Evolutionary conservation across 2,888 invertebrate species (phyloP).

Genomic region (Eupithecia inturbata): DNA sequence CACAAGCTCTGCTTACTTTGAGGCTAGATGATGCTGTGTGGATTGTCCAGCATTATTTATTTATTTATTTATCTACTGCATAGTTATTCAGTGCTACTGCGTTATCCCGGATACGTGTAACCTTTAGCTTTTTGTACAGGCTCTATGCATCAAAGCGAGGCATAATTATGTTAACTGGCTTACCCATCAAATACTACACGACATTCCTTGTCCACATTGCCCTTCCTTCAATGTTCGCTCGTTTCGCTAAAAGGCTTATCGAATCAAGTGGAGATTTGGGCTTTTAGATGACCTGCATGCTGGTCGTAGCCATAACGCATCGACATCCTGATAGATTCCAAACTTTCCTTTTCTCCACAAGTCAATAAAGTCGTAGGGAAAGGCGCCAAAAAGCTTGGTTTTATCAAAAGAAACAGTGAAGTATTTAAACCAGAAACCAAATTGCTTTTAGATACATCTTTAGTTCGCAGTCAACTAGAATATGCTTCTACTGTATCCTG

Average conservation of each 20-base stretch:
- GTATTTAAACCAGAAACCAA: no score
- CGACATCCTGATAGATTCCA: no score
- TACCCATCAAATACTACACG: background rate
- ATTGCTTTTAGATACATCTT: no score
- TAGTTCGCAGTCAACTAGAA: no score
- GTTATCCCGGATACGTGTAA: background rate
- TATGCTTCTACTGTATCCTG: no score
- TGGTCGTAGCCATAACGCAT: background rate
- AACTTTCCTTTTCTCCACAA: no score
- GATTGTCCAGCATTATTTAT: no score
- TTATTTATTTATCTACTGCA: background rate
- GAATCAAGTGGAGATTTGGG: background rate
- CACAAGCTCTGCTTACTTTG: no score
- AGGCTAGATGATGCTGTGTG: no score
- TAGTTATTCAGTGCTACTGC: background rate
- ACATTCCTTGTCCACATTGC: background rate
- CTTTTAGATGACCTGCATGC: background rate
- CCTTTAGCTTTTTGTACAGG: background rate
- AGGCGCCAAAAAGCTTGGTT: no score
- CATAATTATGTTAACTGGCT: background rate
- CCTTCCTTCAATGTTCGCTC: background rate
- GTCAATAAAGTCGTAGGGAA: no score
- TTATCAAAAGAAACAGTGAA: no score
- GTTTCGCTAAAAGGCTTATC: background rate
- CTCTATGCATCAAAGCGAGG: background rate